A percentile compares a stretch with the other conserved stretches of the same genome.
Conservation (phyloP, 2,797 vertebrate genomes). For the Mallotus villosus region DNA sequence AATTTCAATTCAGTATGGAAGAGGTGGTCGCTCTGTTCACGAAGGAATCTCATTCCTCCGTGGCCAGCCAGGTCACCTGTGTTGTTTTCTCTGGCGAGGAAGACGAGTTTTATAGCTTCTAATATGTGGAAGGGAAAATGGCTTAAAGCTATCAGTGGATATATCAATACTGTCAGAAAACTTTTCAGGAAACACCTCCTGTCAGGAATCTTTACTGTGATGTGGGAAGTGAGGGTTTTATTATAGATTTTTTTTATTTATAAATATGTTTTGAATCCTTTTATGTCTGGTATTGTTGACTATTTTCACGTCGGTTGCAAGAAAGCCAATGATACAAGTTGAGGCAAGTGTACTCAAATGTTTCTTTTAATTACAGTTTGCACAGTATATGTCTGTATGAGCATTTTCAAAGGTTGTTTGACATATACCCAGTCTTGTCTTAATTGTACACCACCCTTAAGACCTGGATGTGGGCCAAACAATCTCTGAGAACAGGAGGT, state of each 20-base stretch:
- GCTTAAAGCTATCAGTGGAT: conserved; percentile 12
- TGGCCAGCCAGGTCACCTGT: conserved; percentile 24
- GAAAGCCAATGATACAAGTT: background rate
- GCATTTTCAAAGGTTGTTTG: conserved; percentile 6
- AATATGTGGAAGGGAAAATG: background rate
- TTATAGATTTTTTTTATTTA: background rate
- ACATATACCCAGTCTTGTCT: conserved; percentile 24
- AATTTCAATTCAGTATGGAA: conserved; percentile 37
- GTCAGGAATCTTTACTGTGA: conserved; percentile 1
- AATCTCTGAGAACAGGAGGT: conserved; percentile 65
- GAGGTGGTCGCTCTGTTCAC: conserved; percentile 20
- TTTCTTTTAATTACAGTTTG: too few species aligned
- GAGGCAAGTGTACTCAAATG: too few species aligned
- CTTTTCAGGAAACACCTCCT: background rate
- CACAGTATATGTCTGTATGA: background rate
- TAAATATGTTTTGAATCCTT: background rate
- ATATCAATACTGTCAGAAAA: conserved; percentile 14
- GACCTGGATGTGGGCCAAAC: conserved; percentile 38
- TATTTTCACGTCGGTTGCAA: background rate
- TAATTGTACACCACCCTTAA: conserved; percentile 24
- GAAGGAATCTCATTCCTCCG: conserved; percentile 26
- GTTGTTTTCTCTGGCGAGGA: conserved; percentile 14
- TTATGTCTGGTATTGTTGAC: background rate
- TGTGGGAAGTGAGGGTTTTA: background rate
- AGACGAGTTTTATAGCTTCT: conserved; percentile 10